Evolutionary conservation across 2,888 invertebrate species (phyloP).

Genomic region (Mythimna impura): DNA sequence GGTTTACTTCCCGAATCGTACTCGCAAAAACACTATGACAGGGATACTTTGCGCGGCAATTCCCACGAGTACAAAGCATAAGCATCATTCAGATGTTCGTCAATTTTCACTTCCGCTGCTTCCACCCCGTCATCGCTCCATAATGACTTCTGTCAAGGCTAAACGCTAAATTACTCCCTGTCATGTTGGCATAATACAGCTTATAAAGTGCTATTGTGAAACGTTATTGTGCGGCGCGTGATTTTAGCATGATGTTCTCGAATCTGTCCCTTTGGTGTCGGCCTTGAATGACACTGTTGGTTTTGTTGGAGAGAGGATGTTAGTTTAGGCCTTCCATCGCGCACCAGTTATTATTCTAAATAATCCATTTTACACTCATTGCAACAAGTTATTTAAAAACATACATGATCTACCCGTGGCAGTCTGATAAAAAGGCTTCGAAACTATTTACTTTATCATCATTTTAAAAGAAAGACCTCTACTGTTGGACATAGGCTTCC

Average conservation of each 20-base stretch:
- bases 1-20: conserved; percentile 47
- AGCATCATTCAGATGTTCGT: conserved; percentile 50
- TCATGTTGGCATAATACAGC: conserved; percentile 63
- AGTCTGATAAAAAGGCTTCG: not conserved
- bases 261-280: conserved; percentile 5
- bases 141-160: conserved; percentile 75
- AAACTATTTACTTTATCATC: not conserved
- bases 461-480: too few relatives aligned
- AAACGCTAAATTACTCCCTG: conserved; percentile 67
- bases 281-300: conserved; percentile 27
- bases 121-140: conserved; percentile 76
- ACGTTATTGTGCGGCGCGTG: conserved; percentile 45
- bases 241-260: conserved; percentile 34
- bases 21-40: conserved; percentile 45
- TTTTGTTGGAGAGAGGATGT: conserved; percentile 20
- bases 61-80: conserved; percentile 62
- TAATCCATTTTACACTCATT: not conserved
- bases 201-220: conserved; percentile 62
- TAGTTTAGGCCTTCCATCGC: not conserved
- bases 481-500: too few relatives aligned
- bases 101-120: conserved; percentile 79
- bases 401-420: too few relatives aligned
- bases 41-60: conserved; percentile 34
- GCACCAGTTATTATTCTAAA: not conserved
- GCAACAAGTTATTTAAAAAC: not conserved